These are phyloP conservation scores for Chionis minor DNA, from an alignment of 2,113 vertebrate genomes.

Conservation along the genomic window DNA sequence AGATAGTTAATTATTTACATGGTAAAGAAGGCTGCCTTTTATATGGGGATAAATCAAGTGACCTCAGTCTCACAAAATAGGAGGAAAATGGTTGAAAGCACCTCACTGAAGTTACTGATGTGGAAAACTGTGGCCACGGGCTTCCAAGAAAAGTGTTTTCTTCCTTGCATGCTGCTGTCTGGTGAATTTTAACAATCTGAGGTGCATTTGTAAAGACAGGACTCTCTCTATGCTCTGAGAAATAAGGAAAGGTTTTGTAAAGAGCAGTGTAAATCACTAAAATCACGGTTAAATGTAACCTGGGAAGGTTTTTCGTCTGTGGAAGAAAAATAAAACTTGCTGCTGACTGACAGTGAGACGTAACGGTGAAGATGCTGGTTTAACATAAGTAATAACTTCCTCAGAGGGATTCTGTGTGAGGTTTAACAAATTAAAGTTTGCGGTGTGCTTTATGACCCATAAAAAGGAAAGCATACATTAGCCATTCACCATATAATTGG, in stretches of 20 bases:
- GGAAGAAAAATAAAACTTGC: neutral
- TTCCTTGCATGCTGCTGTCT: neutral
- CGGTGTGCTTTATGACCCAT: neutral
- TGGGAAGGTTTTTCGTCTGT: neutral
- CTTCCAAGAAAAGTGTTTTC: neutral
- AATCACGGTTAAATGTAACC: neutral
- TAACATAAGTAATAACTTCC: neutral
- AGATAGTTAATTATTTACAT: neutral
- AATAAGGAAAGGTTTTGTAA: neutral
- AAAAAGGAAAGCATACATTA: neutral
- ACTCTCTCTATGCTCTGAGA: neutral
- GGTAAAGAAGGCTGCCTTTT: neutral
- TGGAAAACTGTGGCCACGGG: neutral
- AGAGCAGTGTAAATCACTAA: neutral
- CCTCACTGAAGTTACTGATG: neutral
- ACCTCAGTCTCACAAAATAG: neutral
- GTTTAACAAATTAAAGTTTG: neutral
- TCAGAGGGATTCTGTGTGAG: neutral
- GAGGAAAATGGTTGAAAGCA: neutral
- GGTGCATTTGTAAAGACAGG: neutral
- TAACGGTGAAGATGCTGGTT: neutral
- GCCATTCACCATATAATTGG: neutral
- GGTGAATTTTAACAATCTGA: neutral
- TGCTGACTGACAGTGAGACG: neutral
- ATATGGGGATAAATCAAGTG: neutral